Conservation (phyloP, 2,797 vertebrate genomes). For the Craterocephalus amniculus region DNA sequence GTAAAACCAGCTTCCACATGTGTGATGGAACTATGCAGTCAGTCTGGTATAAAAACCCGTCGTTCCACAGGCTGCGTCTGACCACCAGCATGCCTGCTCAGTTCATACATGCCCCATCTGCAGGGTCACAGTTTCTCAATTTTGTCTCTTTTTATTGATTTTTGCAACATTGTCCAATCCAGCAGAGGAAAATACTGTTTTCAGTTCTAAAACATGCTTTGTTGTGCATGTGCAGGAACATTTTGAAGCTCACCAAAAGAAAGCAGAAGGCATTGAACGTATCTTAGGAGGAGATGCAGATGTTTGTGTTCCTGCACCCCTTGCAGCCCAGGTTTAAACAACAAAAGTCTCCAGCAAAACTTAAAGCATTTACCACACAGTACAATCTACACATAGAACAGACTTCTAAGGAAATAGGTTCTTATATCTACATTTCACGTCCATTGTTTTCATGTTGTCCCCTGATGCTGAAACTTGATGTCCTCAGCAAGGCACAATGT, state of each 20-base stretch:
- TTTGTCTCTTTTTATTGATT: not conserved
- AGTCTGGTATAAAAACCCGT: no score
- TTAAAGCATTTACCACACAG: slow-evolving; percentile 77
- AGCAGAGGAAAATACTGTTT: not conserved
- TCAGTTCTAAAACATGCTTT: not conserved
- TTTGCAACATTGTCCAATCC: not conserved
- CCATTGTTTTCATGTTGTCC: slow-evolving; percentile 54
- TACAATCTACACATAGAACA: slow-evolving; percentile 70
- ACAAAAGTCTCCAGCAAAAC: slow-evolving; percentile 64
- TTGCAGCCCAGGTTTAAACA: slow-evolving; percentile 63
- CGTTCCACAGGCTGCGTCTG: no score
- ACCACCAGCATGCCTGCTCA: no score
- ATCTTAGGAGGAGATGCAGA: not conserved
- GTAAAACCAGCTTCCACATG: no score
- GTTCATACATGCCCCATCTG: not conserved
- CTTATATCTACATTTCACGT: slow-evolving; percentile 63
- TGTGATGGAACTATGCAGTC: no score
- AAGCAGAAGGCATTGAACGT: not conserved
- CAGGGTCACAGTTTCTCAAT: not conserved
- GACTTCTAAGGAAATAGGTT: slow-evolving; percentile 51
- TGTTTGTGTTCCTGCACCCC: slow-evolving; percentile 1
- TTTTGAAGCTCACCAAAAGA: not conserved
- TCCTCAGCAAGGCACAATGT: slow-evolving; percentile 76
- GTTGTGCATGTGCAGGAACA: not conserved
- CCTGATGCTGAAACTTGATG: slow-evolving; percentile 46